Percentiles rank a stretch among this genome's conserved stretches.
These are phyloP conservation scores for Hydrochoerus hydrochaeris DNA, from an alignment of 2,113 vertebrate genomes.

Conservation along the genomic window DNA sequence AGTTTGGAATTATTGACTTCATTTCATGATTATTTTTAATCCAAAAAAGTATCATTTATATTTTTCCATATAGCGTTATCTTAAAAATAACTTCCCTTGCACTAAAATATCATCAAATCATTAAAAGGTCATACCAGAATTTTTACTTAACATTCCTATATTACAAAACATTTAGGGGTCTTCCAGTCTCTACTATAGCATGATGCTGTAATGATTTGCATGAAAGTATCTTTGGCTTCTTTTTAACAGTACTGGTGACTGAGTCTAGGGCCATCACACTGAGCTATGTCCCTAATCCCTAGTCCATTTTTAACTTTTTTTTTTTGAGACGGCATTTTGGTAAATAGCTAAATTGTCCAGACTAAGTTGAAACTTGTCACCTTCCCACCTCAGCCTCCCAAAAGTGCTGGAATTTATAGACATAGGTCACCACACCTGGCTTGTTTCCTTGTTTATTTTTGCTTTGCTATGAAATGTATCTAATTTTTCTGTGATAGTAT, in stretches of 20 bases:
- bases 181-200: background rate
- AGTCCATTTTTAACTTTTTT: background rate
- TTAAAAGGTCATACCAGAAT: background rate
- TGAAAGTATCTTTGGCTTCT: background rate
- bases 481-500: background rate
- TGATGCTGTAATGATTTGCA: background rate
- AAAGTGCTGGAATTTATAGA: background rate
- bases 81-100: background rate
- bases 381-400: background rate
- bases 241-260: background rate
- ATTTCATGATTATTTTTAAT: background rate
- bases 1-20: background rate
- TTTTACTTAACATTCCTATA: background rate
- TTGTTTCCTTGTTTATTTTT: background rate
- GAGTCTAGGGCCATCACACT: background rate
- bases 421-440: background rate
- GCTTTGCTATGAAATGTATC: background rate
- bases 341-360: background rate
- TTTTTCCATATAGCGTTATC: background rate
- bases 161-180: background rate
- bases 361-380: background rate
- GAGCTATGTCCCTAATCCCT: background rate
- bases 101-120: background rate
- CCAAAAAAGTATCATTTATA: background rate
- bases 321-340: background rate